Conservation (phyloP, 1,140 invertebrate genomes). For the Drosophila parvula region DNA sequence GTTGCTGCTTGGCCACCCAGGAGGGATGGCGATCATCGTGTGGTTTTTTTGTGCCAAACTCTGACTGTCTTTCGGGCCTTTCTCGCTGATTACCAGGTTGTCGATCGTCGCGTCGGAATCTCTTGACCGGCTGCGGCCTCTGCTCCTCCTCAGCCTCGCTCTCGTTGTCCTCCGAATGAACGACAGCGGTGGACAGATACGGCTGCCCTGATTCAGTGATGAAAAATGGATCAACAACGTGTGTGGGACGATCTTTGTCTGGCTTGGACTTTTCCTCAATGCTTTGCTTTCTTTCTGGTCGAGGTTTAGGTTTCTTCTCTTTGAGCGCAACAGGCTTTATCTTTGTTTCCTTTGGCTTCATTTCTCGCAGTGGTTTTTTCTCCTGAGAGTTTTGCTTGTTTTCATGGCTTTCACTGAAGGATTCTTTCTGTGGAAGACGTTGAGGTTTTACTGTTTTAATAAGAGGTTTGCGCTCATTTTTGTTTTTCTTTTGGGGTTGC, state of each 20-base stretch:
- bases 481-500: slow-evolving; percentile 1
- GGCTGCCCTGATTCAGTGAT: slow-evolving; percentile 86
- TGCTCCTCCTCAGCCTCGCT: slow-evolving; percentile 45
- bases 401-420: background rate
- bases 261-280: slow-evolving; percentile 16
- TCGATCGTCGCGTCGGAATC: slow-evolving; percentile 10
- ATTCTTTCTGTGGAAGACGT: background rate
- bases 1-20: slow-evolving; percentile 85
- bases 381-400: background rate
- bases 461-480: background rate
- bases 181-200: slow-evolving; percentile 86
- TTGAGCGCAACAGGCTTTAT: background rate
- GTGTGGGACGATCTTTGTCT: slow-evolving; percentile 52
- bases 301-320: slow-evolving; percentile 2
- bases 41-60: slow-evolving; percentile 5
- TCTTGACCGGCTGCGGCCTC: background rate
- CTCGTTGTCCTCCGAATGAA: slow-evolving; percentile 35
- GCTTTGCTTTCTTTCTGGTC: background rate
- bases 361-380: background rate
- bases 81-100: background rate
- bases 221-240: slow-evolving; percentile 86
- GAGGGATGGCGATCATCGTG: slow-evolving; percentile 84
- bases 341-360: slow-evolving; percentile 6
- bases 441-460: background rate
- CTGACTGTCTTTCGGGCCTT: background rate